Percentiles rank a stretch among this genome's conserved stretches.
Conservation (phyloP, 2,888 invertebrate species). For the Gnatocerus cornutus region DNA sequence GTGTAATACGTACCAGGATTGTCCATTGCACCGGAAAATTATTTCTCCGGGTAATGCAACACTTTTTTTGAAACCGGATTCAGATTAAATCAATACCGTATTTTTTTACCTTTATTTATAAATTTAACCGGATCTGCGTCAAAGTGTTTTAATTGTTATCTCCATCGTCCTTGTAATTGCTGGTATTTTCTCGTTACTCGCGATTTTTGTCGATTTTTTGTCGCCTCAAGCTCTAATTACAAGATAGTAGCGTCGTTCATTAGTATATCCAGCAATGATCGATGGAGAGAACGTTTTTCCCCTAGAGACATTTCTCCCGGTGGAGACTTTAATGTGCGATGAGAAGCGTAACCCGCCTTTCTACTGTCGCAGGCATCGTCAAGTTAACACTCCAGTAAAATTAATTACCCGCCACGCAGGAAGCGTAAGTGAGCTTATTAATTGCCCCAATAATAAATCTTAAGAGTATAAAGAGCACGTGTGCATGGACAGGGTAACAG, state of each 20-base stretch:
- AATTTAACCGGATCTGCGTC: neutral
- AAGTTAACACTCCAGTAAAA: conserved; percentile 7
- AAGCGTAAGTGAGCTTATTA: conserved; percentile 42
- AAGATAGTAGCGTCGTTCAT: neutral
- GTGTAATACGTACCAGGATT: neutral
- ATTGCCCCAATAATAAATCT: conserved; percentile 44
- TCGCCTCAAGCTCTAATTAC: neutral
- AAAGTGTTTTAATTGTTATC: conserved; percentile 1
- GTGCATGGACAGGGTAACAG: conserved; percentile 38
- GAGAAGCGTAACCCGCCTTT: conserved; percentile 29
- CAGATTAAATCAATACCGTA: neutral
- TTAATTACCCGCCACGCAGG: conserved; percentile 34
- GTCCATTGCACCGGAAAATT: neutral
- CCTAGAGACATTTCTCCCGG: neutral
- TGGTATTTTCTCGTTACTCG: neutral
- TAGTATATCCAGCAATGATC: neutral
- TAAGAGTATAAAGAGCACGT: conserved; percentile 46
- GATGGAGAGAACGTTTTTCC: conserved; percentile 11
- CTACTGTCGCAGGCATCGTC: conserved; percentile 32
- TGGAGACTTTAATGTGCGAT: conserved; percentile 23
- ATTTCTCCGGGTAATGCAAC: neutral
- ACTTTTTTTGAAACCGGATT: neutral
- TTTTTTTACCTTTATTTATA: neutral
- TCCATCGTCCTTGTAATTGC: neutral
- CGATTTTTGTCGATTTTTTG: neutral